These are phyloP conservation scores for Diorhabda elongata DNA, from an alignment of 1,140 invertebrate species.

Conservation along the genomic window DNA sequence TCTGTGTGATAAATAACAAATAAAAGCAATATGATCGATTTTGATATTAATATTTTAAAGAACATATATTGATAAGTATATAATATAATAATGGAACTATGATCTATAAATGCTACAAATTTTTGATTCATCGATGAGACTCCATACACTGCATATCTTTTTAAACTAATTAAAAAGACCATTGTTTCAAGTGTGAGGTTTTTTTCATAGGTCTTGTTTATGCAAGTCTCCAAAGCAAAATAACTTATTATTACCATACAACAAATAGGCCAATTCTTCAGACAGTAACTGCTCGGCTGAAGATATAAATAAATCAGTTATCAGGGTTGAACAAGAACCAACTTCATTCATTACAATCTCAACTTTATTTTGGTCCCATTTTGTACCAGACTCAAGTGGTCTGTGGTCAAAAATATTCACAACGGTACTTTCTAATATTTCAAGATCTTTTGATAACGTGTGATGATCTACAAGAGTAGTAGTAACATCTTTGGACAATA, in stretches of 20 bases:
- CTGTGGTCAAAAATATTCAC: conserved; percentile 71
- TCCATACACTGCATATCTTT: too few relatives aligned
- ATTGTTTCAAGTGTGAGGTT: too few relatives aligned
- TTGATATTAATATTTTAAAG: too few relatives aligned
- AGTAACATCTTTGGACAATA: conserved; percentile 48
- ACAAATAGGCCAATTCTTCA: conserved; percentile 37
- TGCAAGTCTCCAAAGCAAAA: too few relatives aligned
- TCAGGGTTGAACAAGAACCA: conserved; percentile 72
- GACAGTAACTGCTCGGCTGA: conserved; percentile 28
- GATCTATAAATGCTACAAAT: too few relatives aligned
- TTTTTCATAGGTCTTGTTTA: too few relatives aligned
- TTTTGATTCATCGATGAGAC: too few relatives aligned
- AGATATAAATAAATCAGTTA: conserved; percentile 43
- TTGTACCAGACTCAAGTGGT: conserved; percentile 51
- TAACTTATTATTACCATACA: conserved; percentile 45
- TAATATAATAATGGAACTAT: too few relatives aligned
- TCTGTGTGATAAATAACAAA: too few relatives aligned
- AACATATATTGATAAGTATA: too few relatives aligned
- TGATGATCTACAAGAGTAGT: conserved; percentile 74
- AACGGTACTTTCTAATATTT: conserved; percentile 48
- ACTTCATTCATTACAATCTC: conserved; percentile 54
- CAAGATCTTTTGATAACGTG: conserved; percentile 51
- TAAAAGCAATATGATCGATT: too few relatives aligned
- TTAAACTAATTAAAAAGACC: too few relatives aligned
- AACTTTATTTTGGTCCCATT: conserved; percentile 43